Conservation (phyloP, 2,797 vertebrate species). For the Danio tinwini region DNA sequence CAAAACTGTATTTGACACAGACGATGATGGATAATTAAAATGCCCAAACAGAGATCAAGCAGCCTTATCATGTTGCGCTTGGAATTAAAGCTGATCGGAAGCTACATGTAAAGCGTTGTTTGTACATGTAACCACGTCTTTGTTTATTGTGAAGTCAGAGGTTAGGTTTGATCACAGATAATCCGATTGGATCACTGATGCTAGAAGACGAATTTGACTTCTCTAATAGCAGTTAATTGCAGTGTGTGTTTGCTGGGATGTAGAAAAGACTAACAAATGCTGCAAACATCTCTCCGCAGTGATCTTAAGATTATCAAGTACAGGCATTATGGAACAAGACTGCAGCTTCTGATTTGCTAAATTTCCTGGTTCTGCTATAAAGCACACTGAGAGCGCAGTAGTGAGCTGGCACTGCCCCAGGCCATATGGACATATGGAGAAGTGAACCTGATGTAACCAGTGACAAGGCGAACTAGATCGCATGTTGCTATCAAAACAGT, state of each 20-base stretch:
- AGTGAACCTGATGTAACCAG: constrained; percentile 39
- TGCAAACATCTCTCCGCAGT: constrained; percentile 28
- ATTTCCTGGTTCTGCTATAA: constrained; percentile 45
- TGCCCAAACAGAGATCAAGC: constrained; percentile 41
- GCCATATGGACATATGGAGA: constrained; percentile 62
- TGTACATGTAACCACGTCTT: constrained; percentile 13
- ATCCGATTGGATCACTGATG: constrained; percentile 40
- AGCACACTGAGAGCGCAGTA: constrained; percentile 46
- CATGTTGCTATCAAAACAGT: constrained; percentile 9
- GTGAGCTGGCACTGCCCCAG: constrained; percentile 49
- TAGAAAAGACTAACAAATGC: constrained; percentile 13
- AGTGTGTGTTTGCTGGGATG: constrained; percentile 1
- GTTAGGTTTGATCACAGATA: constrained; percentile 45
- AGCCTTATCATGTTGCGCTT: constrained; percentile 5
- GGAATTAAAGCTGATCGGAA: constrained; percentile 26
- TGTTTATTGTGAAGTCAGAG: constrained; percentile 50
- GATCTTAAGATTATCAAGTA: constrained; percentile 19
- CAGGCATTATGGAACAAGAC: constrained; percentile 25
- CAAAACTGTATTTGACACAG: constrained; percentile 49
- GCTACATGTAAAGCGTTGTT: constrained; percentile 14
- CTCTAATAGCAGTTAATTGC: constrained; percentile 8
- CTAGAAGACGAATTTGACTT: constrained; percentile 31
- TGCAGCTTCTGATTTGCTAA: constrained; percentile 11
- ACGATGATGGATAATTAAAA: constrained; percentile 50
- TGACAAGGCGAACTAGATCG: constrained; percentile 27